Evolutionary conservation across 35 echinoderm and acorn worm species (phyloP).

Genomic region (Ptychodera flava): DNA sequence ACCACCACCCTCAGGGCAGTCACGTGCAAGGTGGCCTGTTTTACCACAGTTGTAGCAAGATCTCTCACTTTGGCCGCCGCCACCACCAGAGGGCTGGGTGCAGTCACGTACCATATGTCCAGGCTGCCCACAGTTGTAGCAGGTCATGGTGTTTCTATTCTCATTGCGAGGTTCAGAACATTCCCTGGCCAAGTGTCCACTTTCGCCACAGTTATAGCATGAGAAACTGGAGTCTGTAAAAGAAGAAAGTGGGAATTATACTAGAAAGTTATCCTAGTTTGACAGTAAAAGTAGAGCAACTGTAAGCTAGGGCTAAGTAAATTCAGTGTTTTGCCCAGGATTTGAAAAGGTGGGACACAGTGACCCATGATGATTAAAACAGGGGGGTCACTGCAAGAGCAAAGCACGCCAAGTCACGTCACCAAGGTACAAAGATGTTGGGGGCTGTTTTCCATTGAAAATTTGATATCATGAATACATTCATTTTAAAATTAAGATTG

Average conservation of each 20-base stretch:
- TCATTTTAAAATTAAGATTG: no score
- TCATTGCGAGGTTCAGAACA: neutral
- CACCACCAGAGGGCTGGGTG: neutral
- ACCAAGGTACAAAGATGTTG: no score
- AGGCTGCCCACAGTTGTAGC: slow-evolving; percentile 4
- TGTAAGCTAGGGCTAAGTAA: no score
- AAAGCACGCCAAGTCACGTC: no score
- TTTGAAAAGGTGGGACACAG: no score
- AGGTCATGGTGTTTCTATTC: neutral
- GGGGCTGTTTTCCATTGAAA: no score
- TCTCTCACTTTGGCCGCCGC: neutral
- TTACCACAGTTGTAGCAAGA: slow-evolving; percentile 22
- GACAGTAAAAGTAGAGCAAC: no score
- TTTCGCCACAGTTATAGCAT: slow-evolving; percentile 35
- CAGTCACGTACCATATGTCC: slow-evolving; percentile 14
- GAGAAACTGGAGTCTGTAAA: slow-evolving; percentile 1
- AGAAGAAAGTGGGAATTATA: neutral
- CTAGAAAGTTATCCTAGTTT: no score
- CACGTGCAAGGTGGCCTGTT: slow-evolving; percentile 19
- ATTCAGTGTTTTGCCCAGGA: no score
- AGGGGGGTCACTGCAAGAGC: no score
- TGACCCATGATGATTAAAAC: no score
- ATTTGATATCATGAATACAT: no score
- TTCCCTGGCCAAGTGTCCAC: slow-evolving; percentile 33
- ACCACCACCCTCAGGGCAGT: slow-evolving; percentile 7